phyloP scores from a whole-genome alignment of 1,140 invertebrate genomes.

The Notospermus geniculatus region DNA sequence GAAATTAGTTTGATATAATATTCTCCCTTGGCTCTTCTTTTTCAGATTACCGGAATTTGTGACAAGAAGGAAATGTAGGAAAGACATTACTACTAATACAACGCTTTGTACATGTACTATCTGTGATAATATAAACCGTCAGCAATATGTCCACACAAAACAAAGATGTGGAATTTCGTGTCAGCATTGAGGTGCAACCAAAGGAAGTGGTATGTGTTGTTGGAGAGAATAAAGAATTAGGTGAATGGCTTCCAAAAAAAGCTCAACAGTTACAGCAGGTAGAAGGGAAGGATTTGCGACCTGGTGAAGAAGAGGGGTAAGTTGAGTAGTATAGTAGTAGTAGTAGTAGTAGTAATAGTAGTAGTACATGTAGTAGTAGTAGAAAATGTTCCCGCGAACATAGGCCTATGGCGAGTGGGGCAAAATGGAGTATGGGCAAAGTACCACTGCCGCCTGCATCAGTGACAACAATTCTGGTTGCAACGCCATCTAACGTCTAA shows the following conservation, averaged over 20 bases:
- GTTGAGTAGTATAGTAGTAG: background rate
- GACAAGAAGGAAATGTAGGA: too few relatives aligned
- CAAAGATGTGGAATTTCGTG: conserved; percentile 43
- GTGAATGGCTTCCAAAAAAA: conserved; percentile 57
- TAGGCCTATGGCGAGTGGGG: too few relatives aligned
- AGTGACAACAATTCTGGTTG: too few relatives aligned
- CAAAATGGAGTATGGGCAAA: too few relatives aligned
- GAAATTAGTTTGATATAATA: too few relatives aligned
- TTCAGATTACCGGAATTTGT: too few relatives aligned
- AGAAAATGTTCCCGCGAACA: too few relatives aligned
- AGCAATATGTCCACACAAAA: background rate
- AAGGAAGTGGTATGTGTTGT: conserved; percentile 58
- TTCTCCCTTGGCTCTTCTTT: too few relatives aligned
- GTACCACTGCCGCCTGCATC: too few relatives aligned
- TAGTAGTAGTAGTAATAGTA: background rate
- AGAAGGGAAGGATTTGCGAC: background rate
- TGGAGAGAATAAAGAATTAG: conserved; percentile 57
- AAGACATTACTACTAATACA: too few relatives aligned
- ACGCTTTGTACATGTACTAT: too few relatives aligned
- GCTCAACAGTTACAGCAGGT: background rate
- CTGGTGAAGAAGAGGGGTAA: background rate
- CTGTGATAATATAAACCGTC: background rate
- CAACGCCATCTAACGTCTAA: too few relatives aligned
- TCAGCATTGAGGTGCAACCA: conserved; percentile 48
- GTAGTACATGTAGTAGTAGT: background rate